Conservation (phyloP, 2,888 invertebrate genomes). For the Trichogramma dendrolimi region DNA sequence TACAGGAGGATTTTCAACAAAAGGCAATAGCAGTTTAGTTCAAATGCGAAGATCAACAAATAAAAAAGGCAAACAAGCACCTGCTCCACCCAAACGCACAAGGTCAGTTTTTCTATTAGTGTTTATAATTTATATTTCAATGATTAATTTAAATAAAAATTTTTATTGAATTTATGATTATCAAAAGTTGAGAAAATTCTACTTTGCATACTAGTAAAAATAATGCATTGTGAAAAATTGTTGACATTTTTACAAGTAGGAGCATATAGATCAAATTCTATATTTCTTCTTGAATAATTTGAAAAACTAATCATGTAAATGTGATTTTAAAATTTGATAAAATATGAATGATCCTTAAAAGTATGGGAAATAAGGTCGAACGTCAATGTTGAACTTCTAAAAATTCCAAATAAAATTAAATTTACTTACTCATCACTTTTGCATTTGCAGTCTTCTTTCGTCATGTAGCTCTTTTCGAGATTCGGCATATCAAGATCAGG, state of each 20-base stretch:
- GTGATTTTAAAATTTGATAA: too few species aligned
- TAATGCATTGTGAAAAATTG: too few species aligned
- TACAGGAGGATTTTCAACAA: conserved; percentile 56
- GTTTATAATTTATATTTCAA: not conserved
- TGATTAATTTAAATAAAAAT: not conserved
- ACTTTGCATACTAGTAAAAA: not conserved
- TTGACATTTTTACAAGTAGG: conserved; percentile 4
- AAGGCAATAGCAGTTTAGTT: conserved; percentile 64
- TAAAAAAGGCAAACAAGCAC: conserved; percentile 88
- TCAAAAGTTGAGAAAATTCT: not conserved
- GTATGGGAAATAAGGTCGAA: too few species aligned
- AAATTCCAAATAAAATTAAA: not conserved
- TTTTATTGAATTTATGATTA: not conserved
- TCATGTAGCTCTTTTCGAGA: conserved; percentile 84
- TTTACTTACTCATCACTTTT: conserved; percentile 27
- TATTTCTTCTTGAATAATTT: conserved; percentile 5
- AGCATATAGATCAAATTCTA: conserved; percentile 7
- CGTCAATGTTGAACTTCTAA: not conserved
- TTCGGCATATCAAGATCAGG: conserved; percentile 71
- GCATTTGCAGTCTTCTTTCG: conserved; percentile 65
- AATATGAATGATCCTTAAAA: too few species aligned
- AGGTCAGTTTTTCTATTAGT: conserved; percentile 58
- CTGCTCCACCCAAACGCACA: conserved; percentile 92
- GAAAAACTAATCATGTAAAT: conserved; percentile 16
- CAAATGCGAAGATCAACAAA: conserved; percentile 84